Conservation (phyloP, 1,140 invertebrate genomes). For the Lerema accius region DNA sequence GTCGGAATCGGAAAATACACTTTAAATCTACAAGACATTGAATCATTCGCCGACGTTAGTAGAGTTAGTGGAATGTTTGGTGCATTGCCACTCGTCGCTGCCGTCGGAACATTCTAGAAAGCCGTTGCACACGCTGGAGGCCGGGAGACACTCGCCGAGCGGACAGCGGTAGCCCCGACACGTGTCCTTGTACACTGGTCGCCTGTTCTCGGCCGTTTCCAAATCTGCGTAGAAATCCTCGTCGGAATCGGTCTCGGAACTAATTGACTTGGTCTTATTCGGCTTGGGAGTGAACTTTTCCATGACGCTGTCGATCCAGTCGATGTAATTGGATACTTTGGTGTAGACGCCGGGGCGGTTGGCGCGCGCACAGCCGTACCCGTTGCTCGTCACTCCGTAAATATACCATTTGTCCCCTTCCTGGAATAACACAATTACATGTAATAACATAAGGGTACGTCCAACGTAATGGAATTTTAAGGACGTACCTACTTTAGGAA, state of each 20-base stretch:
- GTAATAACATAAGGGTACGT: background rate
- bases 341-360: constrained; percentile 95
- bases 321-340: constrained; percentile 90
- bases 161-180: constrained; percentile 89
- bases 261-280: constrained; percentile 52
- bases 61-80: constrained; percentile 42
- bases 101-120: constrained; percentile 90
- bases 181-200: constrained; percentile 56
- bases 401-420: constrained; percentile 85
- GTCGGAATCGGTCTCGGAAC: constrained; percentile 54
- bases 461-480: background rate
- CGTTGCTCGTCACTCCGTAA: constrained; percentile 92
- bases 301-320: constrained; percentile 88
- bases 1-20: constrained; percentile 57
- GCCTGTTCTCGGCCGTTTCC: constrained; percentile 73
- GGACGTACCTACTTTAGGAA: no score
- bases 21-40: background rate
- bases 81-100: constrained; percentile 86
- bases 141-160: constrained; percentile 88
- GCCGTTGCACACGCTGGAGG: constrained; percentile 88
- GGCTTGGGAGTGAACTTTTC: constrained; percentile 48
- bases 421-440: constrained; percentile 48
- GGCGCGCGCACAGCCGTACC: constrained; percentile 92
- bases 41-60: constrained; percentile 57
- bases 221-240: constrained; percentile 76